Base-by-base conservation (phyloP, 2,113 vertebrate species). In the Piaya cayana region DNA sequence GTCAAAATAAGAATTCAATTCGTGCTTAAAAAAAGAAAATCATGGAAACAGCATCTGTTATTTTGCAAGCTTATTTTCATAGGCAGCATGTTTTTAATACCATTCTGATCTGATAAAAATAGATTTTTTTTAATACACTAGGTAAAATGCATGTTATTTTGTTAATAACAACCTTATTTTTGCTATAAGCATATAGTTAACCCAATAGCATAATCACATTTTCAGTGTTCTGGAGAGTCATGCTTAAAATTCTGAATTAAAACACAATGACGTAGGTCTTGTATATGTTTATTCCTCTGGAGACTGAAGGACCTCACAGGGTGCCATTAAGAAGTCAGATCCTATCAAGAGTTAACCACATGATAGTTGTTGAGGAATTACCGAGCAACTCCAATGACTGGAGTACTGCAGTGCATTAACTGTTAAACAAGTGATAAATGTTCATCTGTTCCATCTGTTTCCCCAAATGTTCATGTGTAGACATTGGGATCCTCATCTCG, bases 361-460 rank as follows among this genome's bases (percentile, higher is more conserved):
- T 65, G 62, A 65, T 76, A 39, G n/a, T 32, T 87, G 58, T 72
- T 87, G 86, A 90, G 50, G 53, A 95, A 79, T 72, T 76, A 65
- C 17, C 76, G 79, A 83, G 30, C 25, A 87, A 76, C 43, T 26
- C 25, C 49, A 87, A 19, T 82, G 84, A 93, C 0, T 37, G 63
- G 81, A 92, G 62, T 58, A 85, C 45, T 42, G 58, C 53, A 85
- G 89, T 53, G 86, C 45, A 83, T 95, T 96, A 96, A 72, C 83
- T 95, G 83, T 82, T 96, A 91, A 95, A 91, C 59, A 95, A 94
- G 88, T 83, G 90, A 88, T 90, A 93, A 93, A 90, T 56, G 82
- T 86, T 92, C 86, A 87, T 87, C 83, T 95, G 89, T 55, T 97
- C 91, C 96, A 95, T 95, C 95, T 95, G 95, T 60, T 95, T 91